Evolutionary conservation across 2,888 invertebrate species (phyloP).

Genomic region (Horisme vitalbata): DNA sequence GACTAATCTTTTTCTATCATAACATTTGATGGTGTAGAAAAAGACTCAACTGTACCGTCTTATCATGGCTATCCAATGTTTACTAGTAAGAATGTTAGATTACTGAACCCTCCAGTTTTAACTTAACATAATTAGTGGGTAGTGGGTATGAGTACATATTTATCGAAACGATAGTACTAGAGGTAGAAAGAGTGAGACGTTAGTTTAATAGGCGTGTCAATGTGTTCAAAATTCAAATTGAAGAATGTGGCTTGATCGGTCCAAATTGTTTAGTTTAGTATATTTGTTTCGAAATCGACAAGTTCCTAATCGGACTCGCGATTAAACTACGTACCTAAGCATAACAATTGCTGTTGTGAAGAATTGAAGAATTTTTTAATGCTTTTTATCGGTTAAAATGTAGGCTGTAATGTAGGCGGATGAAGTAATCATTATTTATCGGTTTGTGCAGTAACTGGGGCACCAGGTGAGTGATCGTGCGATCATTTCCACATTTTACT

Average conservation of each 20-base stretch:
- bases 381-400: slow-evolving; percentile 7
- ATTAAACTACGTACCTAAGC: not conserved
- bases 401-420: not conserved
- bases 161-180: slow-evolving; percentile 6
- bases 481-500: slow-evolving; percentile 14
- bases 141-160: slow-evolving; percentile 1
- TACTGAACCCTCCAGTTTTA: slow-evolving; percentile 3
- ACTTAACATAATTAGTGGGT: not conserved
- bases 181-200: slow-evolving; percentile 17
- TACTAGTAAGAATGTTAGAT: slow-evolving; percentile 9
- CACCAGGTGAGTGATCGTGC: slow-evolving; percentile 10
- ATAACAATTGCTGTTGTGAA: not conserved
- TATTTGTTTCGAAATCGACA: not conserved
- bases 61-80: slow-evolving; percentile 7
- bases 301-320: not conserved
- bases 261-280: slow-evolving; percentile 5
- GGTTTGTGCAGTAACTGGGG: slow-evolving; percentile 15
- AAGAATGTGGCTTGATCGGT: slow-evolving; percentile 46
- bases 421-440: slow-evolving; percentile 9
- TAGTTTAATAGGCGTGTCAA: slow-evolving; percentile 13
- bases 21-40: slow-evolving; percentile 1
- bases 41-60: slow-evolving; percentile 1
- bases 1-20: slow-evolving; percentile 3
- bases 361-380: slow-evolving; percentile 2
- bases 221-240: slow-evolving; percentile 16